Base-by-base conservation (phyloP, 2,888 invertebrate species). In the Idaea aversata region DNA sequence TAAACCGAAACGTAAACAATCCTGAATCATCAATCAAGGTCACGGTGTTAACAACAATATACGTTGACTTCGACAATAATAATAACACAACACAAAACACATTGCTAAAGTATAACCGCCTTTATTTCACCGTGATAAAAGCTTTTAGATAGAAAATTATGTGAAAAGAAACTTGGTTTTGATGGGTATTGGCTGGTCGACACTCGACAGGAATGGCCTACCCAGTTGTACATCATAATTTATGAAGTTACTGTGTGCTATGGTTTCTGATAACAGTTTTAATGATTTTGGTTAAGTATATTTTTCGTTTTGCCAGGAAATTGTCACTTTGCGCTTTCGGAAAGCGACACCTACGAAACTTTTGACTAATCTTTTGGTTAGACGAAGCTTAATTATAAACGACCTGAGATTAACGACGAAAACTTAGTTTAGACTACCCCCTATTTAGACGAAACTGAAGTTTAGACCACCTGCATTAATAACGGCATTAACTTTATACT, bases 1-100 rank as follows among this genome's bases (percentile, higher is more conserved):
- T 70, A 70, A 70, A 57, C 65, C 61, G 70, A 62, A 68, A 64
- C 63, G 69, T 75, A 73, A 78, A 78, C 76, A 76, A 67, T 74
- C 73, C 75, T 74, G 72, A 74, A 76, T 74, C 78, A 79, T 78
- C 76, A 75, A 81, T 79, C 77, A 78, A 69, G 69, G 71, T 61
- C 72, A 57, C 59, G 65, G 69, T 72, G 75, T 72, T 71, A 72
- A 75, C 72, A 72, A 66, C 69, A 63, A 62, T 67, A 65, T 70
- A 72, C 67, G 60, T 15, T 58, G 35, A 63, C 57, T 59, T 66
- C 59, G 57, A 70, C 70, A 57, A 71, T 67, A 63, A 63, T 66
- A 64, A 57, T 13, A n/a, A 3, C 5, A 5, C 34, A 47, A 35
- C 65, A 34, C 3, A 5, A 57, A 65, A 61, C 5, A 16, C 34